Evolutionary conservation across 2,797 vertebrate genomes (phyloP).

Genomic region (Phyllotis vaccarum): DNA sequence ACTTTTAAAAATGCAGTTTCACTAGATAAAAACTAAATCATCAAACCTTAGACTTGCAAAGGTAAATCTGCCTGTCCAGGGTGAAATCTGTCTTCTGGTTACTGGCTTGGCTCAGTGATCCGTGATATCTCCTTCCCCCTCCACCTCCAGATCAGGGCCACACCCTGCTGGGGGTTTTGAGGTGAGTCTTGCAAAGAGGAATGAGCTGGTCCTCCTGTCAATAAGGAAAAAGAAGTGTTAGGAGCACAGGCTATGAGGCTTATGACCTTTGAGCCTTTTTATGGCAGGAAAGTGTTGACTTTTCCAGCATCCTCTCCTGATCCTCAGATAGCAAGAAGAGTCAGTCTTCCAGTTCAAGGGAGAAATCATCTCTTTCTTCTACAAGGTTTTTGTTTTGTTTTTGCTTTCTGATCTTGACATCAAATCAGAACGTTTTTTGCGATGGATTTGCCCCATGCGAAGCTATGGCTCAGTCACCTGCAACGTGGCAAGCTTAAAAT

Average conservation of each 20-base stretch:
- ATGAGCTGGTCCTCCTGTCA: background rate
- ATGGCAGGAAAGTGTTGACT: slow-evolving; percentile 31
- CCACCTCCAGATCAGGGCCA: background rate
- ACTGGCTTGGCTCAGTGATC: too few species aligned
- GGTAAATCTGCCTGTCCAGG: background rate
- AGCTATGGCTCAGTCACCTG: background rate
- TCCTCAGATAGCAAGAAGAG: slow-evolving; percentile 31
- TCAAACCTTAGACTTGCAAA: background rate
- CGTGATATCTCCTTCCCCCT: background rate
- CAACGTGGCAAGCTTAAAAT: background rate
- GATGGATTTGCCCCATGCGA: too few species aligned
- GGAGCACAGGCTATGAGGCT: background rate
- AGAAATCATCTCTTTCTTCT: background rate
- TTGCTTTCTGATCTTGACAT: background rate
- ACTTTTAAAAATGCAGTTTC: background rate
- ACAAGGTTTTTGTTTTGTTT: background rate
- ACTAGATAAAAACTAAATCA: background rate
- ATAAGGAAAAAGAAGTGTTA: slow-evolving; percentile 34
- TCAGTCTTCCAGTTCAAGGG: background rate
- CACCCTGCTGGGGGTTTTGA: background rate
- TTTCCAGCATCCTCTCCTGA: background rate
- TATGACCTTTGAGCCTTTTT: slow-evolving; percentile 70
- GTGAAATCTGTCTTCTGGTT: background rate
- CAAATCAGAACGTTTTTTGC: background rate
- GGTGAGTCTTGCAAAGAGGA: slow-evolving; percentile 1